Evolutionary conservation across 2,888 invertebrate species (phyloP).

Genomic region (Cartodere bifasciata): DNA sequence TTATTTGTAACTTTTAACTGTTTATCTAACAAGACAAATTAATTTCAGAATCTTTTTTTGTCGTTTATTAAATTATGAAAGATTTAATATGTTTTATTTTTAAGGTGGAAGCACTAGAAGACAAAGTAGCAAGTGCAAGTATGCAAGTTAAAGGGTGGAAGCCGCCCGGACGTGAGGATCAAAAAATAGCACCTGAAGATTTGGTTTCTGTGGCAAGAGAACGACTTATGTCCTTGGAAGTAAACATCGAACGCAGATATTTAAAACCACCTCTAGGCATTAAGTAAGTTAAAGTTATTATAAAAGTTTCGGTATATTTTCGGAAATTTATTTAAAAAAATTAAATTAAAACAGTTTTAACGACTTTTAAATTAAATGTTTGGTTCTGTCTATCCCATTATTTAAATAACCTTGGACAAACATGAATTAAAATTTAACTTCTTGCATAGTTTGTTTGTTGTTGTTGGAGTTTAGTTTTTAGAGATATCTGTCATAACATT

Average conservation of each 20-base stretch:
- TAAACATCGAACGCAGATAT: slow-evolving; percentile 85
- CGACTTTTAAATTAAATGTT: no score
- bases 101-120: slow-evolving; percentile 73
- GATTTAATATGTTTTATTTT: slow-evolving; percentile 3
- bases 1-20: background rate
- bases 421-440: no score
- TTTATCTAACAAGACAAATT: background rate
- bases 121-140: slow-evolving; percentile 75
- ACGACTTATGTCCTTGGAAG: slow-evolving; percentile 70
- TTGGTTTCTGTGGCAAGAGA: slow-evolving; percentile 51
- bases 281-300: slow-evolving; percentile 42
- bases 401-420: no score
- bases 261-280: slow-evolving; percentile 80
- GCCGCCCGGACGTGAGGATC: slow-evolving; percentile 49
- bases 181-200: slow-evolving; percentile 35
- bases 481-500: no score
- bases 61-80: slow-evolving; percentile 1
- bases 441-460: no score
- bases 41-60: background rate
- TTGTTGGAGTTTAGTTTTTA: no score
- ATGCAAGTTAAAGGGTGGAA: slow-evolving; percentile 90
- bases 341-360: no score
- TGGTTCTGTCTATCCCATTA: no score
- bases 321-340: no score
- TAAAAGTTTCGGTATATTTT: no score